Base-by-base conservation (phyloP, 1,140 invertebrate species). In the Cotesia glomerata region DNA sequence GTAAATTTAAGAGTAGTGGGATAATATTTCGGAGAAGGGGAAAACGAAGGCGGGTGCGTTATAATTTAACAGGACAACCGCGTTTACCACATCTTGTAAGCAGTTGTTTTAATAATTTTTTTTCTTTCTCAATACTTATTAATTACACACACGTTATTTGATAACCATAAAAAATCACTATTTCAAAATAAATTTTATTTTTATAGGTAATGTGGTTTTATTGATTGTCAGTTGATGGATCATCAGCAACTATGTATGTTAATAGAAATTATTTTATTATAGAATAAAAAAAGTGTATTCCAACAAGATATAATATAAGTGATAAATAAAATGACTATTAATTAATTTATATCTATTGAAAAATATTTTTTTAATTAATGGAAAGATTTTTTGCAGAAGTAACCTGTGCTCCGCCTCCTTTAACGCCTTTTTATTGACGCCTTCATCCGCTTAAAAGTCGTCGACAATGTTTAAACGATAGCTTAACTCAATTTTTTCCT, bases 41-140 rank as follows among this genome's bases (percentile, higher is more conserved):
- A 77, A 81, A 80, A 73, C 76, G 84, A 80, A 81, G 86, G 85
- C 85, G 86, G 85, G 81, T 81, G 82, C 80, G 78, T 78, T 80
- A 84, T 82, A 86, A 84, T 86, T 86, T 82, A 83, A 81, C 82
- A 79, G 78, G 84, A 84, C 81, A 72, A 67, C 78, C 78, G 80
- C 80, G 75, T 80, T 82, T 74, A 72, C 83, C 76, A 84, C 85
- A 86, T 85, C 84, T 86, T 79, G 81, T 80, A 81, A 84, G 77
- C 39, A 7, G 39, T 45, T 45, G 39, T 45, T 7, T 45, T 45
- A 45, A 9, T 45, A 7, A 7, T 45, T 11, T 9, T 11, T 8
- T 45, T 45, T 45, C 7, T 45, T 45, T 45, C 39, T 45, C 39
- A 45, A 45, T 45, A 45, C 39, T 45, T 45, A 45, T 45, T 11